Percentiles rank a stretch among this genome's conserved stretches.
Conservation (phyloP, 2,888 invertebrate genomes). For the Griposia aprilina region DNA sequence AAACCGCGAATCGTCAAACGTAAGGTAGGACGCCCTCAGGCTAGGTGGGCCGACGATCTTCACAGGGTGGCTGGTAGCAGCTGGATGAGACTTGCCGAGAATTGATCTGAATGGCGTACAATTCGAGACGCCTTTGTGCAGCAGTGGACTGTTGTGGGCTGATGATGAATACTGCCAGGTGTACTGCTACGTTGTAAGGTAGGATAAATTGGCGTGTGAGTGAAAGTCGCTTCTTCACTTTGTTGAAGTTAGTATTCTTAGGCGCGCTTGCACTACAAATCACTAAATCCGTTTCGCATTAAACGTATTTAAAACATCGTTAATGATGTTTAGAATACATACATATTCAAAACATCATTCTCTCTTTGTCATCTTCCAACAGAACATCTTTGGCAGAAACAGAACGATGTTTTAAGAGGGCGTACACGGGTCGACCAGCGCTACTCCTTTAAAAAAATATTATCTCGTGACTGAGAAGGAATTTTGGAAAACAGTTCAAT, state of each 20-base stretch:
- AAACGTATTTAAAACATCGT: not conserved
- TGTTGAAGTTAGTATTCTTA: not conserved
- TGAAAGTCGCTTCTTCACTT: not conserved
- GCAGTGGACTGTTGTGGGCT: not conserved
- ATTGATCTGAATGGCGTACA: not conserved
- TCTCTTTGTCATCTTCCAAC: not conserved
- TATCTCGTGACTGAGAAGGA: no score
- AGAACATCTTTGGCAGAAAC: not conserved
- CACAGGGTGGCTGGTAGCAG: not conserved
- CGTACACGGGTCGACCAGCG: no score
- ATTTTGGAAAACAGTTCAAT: no score
- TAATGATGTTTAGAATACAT: no score
- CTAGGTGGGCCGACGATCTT: not conserved
- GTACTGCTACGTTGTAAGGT: not conserved
- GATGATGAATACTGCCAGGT: not conserved
- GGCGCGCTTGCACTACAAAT: not conserved
- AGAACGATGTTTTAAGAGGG: not conserved
- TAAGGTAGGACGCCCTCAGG: not conserved
- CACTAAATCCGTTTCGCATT: not conserved
- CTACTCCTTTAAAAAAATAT: no score
- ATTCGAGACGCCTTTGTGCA: not conserved
- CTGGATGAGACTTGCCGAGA: not conserved
- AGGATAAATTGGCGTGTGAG: not conserved
- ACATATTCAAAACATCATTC: no score
- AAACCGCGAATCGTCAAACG: not conserved